Evolutionary conservation across 2,888 invertebrate species (phyloP).

Genomic region (Pimpla rufipes): DNA sequence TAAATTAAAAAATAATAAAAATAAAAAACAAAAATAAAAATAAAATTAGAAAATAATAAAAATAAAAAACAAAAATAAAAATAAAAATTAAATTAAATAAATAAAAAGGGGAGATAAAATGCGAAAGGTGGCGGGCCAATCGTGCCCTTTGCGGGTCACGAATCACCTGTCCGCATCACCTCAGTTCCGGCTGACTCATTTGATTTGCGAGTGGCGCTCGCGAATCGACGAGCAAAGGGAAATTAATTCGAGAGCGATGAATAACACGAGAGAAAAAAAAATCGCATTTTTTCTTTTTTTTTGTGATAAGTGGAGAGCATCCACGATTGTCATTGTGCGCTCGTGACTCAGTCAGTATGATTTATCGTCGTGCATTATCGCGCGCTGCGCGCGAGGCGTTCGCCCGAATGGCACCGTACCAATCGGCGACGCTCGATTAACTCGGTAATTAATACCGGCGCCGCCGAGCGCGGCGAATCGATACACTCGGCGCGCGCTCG

Average conservation of each 20-base stretch:
- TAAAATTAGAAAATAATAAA: not conserved
- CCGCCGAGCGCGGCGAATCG: constrained; percentile 49
- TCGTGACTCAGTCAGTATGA: constrained; percentile 29
- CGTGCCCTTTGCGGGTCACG: constrained; percentile 51
- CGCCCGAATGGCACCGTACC: constrained; percentile 66
- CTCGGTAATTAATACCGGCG: constrained; percentile 62
- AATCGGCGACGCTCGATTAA: constrained; percentile 64
- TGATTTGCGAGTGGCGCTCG: constrained; percentile 39
- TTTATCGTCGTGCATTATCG: constrained; percentile 9
- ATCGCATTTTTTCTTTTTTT: constrained; percentile 19
- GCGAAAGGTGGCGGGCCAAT: constrained; percentile 56
- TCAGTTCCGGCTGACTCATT: constrained; percentile 39
- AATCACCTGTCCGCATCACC: constrained; percentile 47
- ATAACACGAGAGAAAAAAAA: constrained; percentile 39
- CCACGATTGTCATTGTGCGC: constrained; percentile 10
- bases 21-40: not conserved
- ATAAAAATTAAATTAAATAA: not conserved
- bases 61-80: not conserved
- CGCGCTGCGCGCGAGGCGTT: too few species aligned
- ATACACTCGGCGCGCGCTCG: not conserved
- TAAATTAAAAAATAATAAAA: not conserved
- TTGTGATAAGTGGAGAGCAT: constrained; percentile 31
- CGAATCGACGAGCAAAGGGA: constrained; percentile 32
- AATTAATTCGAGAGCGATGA: constrained; percentile 43
- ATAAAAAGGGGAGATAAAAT: constrained; percentile 7